Evolutionary conservation across 1,140 invertebrate species (phyloP).

Genomic region (Drosophila rufa): DNA sequence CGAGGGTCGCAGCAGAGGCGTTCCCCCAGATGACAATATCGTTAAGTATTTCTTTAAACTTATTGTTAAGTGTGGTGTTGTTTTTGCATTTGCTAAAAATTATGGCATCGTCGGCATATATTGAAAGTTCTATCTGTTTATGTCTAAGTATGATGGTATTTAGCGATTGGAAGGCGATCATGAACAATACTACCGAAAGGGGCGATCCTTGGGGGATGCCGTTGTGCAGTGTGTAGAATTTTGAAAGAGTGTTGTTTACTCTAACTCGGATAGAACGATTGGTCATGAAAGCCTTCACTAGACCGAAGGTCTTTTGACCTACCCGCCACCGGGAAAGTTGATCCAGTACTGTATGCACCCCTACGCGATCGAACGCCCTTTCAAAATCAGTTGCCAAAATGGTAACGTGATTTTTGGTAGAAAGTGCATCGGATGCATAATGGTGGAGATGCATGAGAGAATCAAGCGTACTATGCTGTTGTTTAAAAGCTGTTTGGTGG

Average conservation of each 20-base stretch:
- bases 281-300: constrained; percentile 12
- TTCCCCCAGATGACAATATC: background rate
- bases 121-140: background rate
- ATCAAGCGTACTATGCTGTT: constrained; percentile 33
- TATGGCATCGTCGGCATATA: background rate
- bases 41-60: background rate
- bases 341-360: constrained; percentile 16
- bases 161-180: too few species aligned
- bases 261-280: constrained; percentile 9
- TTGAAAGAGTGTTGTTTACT: constrained; percentile 3
- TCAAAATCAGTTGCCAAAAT: constrained; percentile 33
- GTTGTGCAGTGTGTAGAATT: background rate
- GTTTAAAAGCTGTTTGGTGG: constrained; percentile 45
- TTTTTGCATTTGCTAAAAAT: constrained; percentile 4
- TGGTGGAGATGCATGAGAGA: constrained; percentile 36
- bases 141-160: background rate
- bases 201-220: background rate
- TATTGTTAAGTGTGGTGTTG: background rate
- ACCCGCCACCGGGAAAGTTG: constrained; percentile 20
- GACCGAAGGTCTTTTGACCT: constrained; percentile 9
- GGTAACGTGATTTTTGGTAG: constrained; percentile 44
- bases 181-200: background rate
- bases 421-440: constrained; percentile 31
- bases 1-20: background rate
- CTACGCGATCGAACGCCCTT: constrained; percentile 13